Evolutionary conservation across 2,888 invertebrate species (phyloP).

Genomic region (Netelia fuscicornis): DNA sequence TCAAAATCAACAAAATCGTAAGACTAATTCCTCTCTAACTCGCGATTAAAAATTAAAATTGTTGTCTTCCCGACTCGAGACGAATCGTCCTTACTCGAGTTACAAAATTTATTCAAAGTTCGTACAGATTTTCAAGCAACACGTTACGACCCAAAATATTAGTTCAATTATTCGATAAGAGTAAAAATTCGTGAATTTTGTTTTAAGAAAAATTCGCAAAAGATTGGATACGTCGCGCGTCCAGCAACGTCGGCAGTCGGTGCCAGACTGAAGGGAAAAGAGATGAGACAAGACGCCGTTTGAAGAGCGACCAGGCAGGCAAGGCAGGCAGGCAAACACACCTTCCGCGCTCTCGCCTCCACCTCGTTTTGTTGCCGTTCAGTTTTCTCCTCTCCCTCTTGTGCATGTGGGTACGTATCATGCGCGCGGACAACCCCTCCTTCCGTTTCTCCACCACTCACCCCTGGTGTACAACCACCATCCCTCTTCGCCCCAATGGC

Average conservation of each 20-base stretch:
- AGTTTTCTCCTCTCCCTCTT: constrained; percentile 34
- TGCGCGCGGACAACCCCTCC: constrained; percentile 61
- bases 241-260: constrained; percentile 73
- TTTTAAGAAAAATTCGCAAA: neutral
- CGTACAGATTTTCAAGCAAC: neutral
- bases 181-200: neutral
- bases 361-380: constrained; percentile 53
- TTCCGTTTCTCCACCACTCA: neutral
- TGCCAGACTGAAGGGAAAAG: constrained; percentile 72
- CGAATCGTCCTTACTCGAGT: neutral
- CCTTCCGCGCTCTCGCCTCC: constrained; percentile 55
- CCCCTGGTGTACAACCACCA: constrained; percentile 4
- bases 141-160: no score
- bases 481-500: constrained; percentile 44
- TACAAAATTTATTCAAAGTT: no score
- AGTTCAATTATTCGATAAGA: neutral
- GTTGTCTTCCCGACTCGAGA: neutral
- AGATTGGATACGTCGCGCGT: constrained; percentile 38
- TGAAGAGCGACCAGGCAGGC: constrained; percentile 47
- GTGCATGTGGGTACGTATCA: constrained; percentile 27
- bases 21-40: neutral
- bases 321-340: constrained; percentile 43
- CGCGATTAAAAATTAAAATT: neutral
- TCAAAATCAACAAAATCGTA: neutral
- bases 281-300: constrained; percentile 57